Evolutionary conservation across 1,140 invertebrate genomes (phyloP).

Genomic region (Ephestia elutella): DNA sequence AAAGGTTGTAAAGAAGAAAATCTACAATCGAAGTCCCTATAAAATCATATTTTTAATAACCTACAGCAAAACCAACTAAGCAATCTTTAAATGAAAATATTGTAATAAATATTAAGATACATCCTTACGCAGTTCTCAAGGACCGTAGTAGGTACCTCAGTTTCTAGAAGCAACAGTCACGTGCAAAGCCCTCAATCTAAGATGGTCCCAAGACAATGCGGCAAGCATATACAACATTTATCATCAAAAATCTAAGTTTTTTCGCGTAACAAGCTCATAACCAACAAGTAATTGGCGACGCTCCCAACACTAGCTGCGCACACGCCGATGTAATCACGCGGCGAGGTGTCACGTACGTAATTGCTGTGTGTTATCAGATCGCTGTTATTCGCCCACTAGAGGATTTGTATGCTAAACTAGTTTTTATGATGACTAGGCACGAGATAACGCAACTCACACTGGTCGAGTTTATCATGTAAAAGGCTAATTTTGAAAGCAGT

Average conservation of each 20-base stretch:
- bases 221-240: not conserved
- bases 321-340: conserved; percentile 27
- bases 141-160: not conserved
- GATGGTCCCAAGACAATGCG: not conserved
- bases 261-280: not conserved
- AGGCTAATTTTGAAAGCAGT: too few species aligned
- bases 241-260: conserved; percentile 5
- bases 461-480: not conserved
- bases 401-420: conserved; percentile 62
- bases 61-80: too few species aligned
- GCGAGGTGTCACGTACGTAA: conserved; percentile 66
- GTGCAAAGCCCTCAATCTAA: not conserved
- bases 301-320: conserved; percentile 36
- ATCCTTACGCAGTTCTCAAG: too few species aligned
- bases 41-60: too few species aligned
- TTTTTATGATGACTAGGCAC: conserved; percentile 37
- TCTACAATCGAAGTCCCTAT: too few species aligned
- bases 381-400: conserved; percentile 50
- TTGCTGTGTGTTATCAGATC: conserved; percentile 54
- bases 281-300: not conserved
- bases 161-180: not conserved
- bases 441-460: not conserved
- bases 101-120: too few species aligned
- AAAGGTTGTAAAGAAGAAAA: too few species aligned
- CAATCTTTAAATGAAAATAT: too few species aligned